These are phyloP conservation scores for Macrocentrus cingulum DNA, from an alignment of 1,140 invertebrate species.

Conservation along the genomic window DNA sequence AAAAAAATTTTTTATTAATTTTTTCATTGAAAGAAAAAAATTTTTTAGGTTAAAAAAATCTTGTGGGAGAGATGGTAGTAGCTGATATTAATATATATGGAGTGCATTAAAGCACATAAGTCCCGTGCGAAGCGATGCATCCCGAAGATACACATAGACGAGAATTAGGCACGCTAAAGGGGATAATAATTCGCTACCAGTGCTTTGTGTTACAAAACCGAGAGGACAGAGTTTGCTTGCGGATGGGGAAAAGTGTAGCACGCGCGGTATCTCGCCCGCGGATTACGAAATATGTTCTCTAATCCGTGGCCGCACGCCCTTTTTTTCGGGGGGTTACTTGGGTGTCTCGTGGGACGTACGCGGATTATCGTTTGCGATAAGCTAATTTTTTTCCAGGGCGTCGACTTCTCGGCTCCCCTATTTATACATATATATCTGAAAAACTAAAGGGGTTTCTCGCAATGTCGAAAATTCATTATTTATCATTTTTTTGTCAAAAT, in stretches of 20 bases:
- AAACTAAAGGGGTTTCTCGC: conserved; percentile 14
- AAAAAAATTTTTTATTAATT: no score
- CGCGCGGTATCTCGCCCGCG: conserved; percentile 36
- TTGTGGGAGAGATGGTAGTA: no score
- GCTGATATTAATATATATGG: conserved; percentile 27
- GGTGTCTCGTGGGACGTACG: conserved; percentile 35
- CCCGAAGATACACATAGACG: conserved; percentile 48
- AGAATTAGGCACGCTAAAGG: background rate
- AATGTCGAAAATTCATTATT: conserved; percentile 18
- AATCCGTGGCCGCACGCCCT: conserved; percentile 47
- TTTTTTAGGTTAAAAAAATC: no score
- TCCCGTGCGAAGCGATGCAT: conserved; percentile 58
- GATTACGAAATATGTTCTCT: conserved; percentile 58
- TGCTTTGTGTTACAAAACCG: background rate
- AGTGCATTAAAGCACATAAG: conserved; percentile 57
- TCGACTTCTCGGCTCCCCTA: conserved; percentile 32
- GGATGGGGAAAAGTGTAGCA: conserved; percentile 30
- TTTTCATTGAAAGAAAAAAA: no score
- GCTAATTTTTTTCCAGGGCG: conserved; percentile 49
- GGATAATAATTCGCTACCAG: conserved; percentile 49
- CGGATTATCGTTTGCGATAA: conserved; percentile 54
- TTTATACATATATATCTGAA: conserved; percentile 24
- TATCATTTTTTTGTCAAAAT: no score
- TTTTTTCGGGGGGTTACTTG: conserved; percentile 26
- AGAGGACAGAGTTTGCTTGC: conserved; percentile 37